Percentiles rank a stretch among this genome's conserved stretches.
phyloP scores from a whole-genome alignment of 2,888 invertebrate genomes.

The Ferrisia virgata region DNA sequence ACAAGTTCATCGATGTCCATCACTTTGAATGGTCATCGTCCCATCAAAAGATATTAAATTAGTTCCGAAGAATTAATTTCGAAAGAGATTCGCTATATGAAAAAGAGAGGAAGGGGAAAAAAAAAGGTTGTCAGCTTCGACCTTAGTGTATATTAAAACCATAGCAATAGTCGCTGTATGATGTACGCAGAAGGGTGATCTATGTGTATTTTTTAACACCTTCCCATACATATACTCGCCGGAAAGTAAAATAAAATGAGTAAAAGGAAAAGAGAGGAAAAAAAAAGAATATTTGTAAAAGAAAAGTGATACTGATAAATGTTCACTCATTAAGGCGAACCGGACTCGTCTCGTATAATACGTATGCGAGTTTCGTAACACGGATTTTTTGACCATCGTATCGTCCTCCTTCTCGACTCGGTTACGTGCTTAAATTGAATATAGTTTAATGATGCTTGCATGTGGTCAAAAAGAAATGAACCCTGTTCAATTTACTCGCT shows the following conservation, averaged over 20 bases:
- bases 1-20: conserved; percentile 1
- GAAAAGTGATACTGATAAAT: conserved; percentile 38
- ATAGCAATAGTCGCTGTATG: not conserved
- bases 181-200: not conserved
- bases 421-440: conserved; percentile 41
- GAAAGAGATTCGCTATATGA: conserved; percentile 32
- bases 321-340: conserved; percentile 35
- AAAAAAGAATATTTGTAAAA: too few species aligned
- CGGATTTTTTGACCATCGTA: conserved; percentile 35
- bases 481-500: conserved; percentile 18
- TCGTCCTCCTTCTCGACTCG: not conserved
- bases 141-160: not conserved
- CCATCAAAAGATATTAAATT: conserved; percentile 38
- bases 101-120: not conserved
- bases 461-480: conserved; percentile 41
- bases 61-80: conserved; percentile 41
- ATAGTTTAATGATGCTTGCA: conserved; percentile 42
- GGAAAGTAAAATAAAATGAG: not conserved
- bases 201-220: conserved; percentile 24
- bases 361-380: conserved; percentile 21
- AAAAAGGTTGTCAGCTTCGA: not conserved
- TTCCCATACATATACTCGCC: not conserved
- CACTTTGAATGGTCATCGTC: conserved; percentile 11
- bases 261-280: too few species aligned
- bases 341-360: not conserved